Evolutionary conservation across 2,888 invertebrate species (phyloP).

Genomic region (Eumacrocentrus americanus): DNA sequence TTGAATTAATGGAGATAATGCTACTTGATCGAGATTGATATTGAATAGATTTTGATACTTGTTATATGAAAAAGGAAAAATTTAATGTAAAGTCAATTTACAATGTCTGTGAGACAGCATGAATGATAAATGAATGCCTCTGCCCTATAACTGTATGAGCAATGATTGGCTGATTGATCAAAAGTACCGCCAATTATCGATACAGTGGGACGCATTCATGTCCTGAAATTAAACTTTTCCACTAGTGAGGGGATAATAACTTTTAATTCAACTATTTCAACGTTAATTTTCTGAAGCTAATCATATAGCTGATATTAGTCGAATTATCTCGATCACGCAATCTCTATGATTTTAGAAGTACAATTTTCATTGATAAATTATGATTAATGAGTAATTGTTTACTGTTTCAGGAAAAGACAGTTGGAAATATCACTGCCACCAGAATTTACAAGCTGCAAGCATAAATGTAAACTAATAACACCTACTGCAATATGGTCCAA

Average conservation of each 20-base stretch:
- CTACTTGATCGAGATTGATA: too few species aligned
- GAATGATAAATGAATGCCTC: neutral
- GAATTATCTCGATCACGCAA: neutral
- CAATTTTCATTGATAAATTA: too few species aligned
- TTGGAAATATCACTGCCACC: constrained; percentile 75
- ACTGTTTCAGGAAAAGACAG: constrained; percentile 71
- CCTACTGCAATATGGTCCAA: too few species aligned
- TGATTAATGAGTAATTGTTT: constrained; percentile 25
- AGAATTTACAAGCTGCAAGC: constrained; percentile 75
- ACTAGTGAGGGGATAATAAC: constrained; percentile 9
- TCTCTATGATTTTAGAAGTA: neutral
- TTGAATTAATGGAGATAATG: neutral
- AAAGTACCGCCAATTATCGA: constrained; percentile 47
- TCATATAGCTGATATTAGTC: too few species aligned
- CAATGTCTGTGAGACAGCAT: neutral
- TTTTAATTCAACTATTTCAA: neutral
- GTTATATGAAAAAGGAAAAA: neutral
- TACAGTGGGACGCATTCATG: too few species aligned
- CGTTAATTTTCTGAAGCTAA: neutral
- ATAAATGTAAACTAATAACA: constrained; percentile 41
- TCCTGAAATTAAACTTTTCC: too few species aligned
- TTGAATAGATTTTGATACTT: too few species aligned
- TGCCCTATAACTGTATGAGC: constrained; percentile 15
- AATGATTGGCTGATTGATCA: constrained; percentile 46
- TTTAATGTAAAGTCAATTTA: neutral